Percentiles rank a stretch among this genome's conserved stretches.
Conservation (phyloP, 1,140 invertebrate species). For the Venustaconcha ellipsiformis region DNA sequence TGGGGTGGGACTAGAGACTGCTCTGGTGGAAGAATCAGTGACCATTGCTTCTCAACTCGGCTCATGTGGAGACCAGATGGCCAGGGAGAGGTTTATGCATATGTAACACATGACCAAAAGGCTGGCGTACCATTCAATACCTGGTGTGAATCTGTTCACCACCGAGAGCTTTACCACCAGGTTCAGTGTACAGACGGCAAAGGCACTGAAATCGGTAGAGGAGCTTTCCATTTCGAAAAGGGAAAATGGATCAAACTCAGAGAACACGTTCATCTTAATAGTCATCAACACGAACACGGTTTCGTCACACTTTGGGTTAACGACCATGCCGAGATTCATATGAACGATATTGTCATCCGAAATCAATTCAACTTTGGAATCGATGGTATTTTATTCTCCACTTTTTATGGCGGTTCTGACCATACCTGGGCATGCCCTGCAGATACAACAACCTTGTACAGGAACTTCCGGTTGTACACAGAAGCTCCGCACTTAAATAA, state of each 20-base stretch:
- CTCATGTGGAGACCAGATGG: slow-evolving; percentile 51
- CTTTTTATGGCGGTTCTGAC: slow-evolving; percentile 52
- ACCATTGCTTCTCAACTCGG: slow-evolving; percentile 52
- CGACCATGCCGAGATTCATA: slow-evolving; percentile 8
- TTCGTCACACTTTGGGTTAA: slow-evolving; percentile 41
- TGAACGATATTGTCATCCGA: slow-evolving; percentile 25
- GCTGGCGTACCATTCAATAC: slow-evolving; percentile 14
- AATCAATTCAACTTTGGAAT: slow-evolving; percentile 32
- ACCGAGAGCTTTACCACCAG: slow-evolving; percentile 27
- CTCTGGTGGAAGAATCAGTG: slow-evolving; percentile 34
- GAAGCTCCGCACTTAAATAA: not conserved
- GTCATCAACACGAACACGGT: slow-evolving; percentile 24
- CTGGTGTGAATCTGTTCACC: slow-evolving; percentile 15
- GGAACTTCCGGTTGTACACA: slow-evolving; percentile 31
- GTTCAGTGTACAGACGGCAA: slow-evolving; percentile 30
- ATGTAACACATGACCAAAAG: slow-evolving; percentile 40
- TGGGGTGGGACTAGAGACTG: slow-evolving; percentile 38
- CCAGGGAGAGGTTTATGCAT: slow-evolving; percentile 47
- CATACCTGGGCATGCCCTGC: slow-evolving; percentile 35
- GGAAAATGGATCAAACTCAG: slow-evolving; percentile 37
- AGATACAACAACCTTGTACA: slow-evolving; percentile 44
- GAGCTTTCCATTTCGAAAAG: slow-evolving; percentile 33
- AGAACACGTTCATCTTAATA: slow-evolving; percentile 43
- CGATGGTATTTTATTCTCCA: slow-evolving; percentile 55
- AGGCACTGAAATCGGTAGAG: slow-evolving; percentile 22